phyloP scores from a whole-genome alignment of 2,797 vertebrate species.

The Lepus oiostolus region DNA sequence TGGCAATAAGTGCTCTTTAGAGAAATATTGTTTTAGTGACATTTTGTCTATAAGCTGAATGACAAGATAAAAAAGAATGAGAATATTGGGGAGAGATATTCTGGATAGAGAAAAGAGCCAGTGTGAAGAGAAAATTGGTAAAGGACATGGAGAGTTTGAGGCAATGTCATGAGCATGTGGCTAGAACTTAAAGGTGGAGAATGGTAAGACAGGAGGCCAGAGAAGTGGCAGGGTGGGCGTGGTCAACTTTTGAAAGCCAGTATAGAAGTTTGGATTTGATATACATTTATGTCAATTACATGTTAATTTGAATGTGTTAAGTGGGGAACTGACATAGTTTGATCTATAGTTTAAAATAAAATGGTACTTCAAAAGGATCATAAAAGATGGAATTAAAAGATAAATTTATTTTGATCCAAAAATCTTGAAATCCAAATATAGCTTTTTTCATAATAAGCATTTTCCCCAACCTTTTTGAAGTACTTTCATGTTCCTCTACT shows the following conservation, averaged over 20 bases:
- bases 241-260: background rate
- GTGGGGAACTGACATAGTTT: background rate
- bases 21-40: background rate
- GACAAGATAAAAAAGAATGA: background rate
- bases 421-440: no score
- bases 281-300: background rate
- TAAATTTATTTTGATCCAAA: no score
- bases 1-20: background rate
- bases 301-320: background rate
- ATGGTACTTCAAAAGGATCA: no score
- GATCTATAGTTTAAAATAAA: background rate
- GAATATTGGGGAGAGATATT: background rate
- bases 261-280: background rate
- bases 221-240: background rate
- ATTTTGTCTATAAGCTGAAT: background rate
- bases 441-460: no score
- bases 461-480: no score
- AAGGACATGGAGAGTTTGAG: background rate
- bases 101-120: background rate
- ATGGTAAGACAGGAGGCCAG: background rate
- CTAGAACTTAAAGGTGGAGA: background rate
- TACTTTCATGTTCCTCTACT: background rate
- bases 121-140: background rate
- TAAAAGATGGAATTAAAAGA: no score
- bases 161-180: fast-evolving